A percentile compares a stretch with the other conserved stretches of the same genome.
These are phyloP conservation scores for Centroberyx gerrardi DNA, from an alignment of 2,797 vertebrate genomes.

Conservation along the genomic window DNA sequence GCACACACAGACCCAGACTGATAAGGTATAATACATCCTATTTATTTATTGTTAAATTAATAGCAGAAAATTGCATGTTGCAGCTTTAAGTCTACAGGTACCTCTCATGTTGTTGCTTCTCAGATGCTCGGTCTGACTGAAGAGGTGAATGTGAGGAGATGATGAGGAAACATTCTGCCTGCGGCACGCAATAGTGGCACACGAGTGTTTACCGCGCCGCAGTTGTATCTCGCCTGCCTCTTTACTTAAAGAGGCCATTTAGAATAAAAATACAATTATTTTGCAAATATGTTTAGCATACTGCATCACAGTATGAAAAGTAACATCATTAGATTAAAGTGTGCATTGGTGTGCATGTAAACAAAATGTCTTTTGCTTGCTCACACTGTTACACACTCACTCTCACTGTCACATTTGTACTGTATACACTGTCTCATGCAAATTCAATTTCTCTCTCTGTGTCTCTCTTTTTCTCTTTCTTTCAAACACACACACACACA, in stretches of 20 bases:
- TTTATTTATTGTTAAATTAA: no score
- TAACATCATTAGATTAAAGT: conserved; percentile 41
- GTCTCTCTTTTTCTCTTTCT: background rate
- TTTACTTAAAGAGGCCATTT: conserved; percentile 32
- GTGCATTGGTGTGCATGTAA: conserved; percentile 42
- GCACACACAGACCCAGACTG: no score
- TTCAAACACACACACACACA: background rate
- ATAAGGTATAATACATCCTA: no score
- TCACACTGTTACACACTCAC: background rate
- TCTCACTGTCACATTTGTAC: conserved; percentile 46
- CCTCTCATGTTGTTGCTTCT: conserved; percentile 1
- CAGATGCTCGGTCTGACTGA: conserved; percentile 34
- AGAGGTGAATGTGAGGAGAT: conserved; percentile 50
- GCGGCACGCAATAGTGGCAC: conserved; percentile 14
- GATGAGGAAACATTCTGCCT: conserved; percentile 39
- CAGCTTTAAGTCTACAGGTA: conserved; percentile 1
- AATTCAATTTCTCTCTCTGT: conserved; percentile 23
- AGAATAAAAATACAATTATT: conserved; percentile 44
- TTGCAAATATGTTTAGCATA: conserved; percentile 43
- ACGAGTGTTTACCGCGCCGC: conserved; percentile 22
- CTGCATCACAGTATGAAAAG: conserved; percentile 2
- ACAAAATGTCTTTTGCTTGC: conserved; percentile 53
- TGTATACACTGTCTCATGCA: conserved; percentile 42
- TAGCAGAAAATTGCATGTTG: background rate
- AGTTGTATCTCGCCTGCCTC: conserved; percentile 11